phyloP scores from a whole-genome alignment of 2,797 vertebrate genomes.

The Myotis planiceps region DNA sequence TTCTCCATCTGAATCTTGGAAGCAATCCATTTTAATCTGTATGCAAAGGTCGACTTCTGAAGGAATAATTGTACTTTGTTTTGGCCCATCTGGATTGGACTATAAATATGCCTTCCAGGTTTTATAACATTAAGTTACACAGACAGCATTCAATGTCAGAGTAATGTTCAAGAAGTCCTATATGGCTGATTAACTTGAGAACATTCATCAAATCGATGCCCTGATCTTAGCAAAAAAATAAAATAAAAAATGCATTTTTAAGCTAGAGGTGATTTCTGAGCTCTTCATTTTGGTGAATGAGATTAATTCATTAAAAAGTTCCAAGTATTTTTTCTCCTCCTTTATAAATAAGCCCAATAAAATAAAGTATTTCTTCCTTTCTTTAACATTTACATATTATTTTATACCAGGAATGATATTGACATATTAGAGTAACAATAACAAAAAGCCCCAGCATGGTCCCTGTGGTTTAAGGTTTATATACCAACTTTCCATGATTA shows the following conservation, averaged over 20 bases:
- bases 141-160: constrained; percentile 58
- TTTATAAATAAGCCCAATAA: constrained; percentile 58
- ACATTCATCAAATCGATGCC: constrained; percentile 55
- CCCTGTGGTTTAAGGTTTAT: neutral
- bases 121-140: constrained; percentile 69
- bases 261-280: constrained; percentile 62
- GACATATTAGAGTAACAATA: constrained; percentile 52
- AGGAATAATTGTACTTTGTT: constrained; percentile 74
- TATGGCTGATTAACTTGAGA: constrained; percentile 72
- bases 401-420: constrained; percentile 42
- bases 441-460: neutral
- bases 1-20: constrained; percentile 75
- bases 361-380: constrained; percentile 12
- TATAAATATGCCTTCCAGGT: constrained; percentile 78
- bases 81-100: constrained; percentile 62
- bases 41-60: constrained; percentile 70
- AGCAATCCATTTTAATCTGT: constrained; percentile 67
- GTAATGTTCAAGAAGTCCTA: constrained; percentile 61
- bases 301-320: constrained; percentile 59
- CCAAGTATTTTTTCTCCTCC: constrained; percentile 38
- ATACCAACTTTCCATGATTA: constrained; percentile 10
- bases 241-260: constrained; percentile 38
- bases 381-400: constrained; percentile 50
- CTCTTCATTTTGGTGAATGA: constrained; percentile 30
- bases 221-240: constrained; percentile 1